Base-by-base conservation (phyloP, 2,888 invertebrate species). In the Opisthograptis luteolata region DNA sequence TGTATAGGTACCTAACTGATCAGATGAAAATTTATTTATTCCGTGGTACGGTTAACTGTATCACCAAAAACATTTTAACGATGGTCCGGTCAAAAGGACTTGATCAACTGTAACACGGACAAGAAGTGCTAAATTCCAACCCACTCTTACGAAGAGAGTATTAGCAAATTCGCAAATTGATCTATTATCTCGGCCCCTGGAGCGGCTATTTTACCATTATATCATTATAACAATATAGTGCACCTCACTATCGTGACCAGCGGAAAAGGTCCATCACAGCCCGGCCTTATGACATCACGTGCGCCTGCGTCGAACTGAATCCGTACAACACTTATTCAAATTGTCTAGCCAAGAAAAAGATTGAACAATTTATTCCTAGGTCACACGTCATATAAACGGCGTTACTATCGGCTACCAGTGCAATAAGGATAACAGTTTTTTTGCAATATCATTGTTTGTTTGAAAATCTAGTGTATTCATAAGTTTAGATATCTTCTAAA, bases 191-290 rank as follows among this genome's bases (percentile, higher is more conserved):
- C 30, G 70, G 58, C 63, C 66, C 67, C 67, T 59, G 58, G 55
- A 55, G 54, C 49, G 44, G 59, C 58, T 54, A 65, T 66, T 71
- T 62, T 46, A 43, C 62, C 62, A 62, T 64, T 63, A 64, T 55
- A 60, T 58, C n/a, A n/a, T n/a, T n/a, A n/a, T n/a, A n/a, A 68
- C 61, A 64, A 69, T 67, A 62, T 59, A 57, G 52, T 64, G 67
- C 59, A 62, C 48, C 59, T 42, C 15, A 15, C 48, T 59, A 55
- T 62, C 64, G 61, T 68, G 75, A 63, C 52, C 50, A 47, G 30
- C 76, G 79, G 78, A 79, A 68, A 68, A 63, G 52, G 55, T 37
- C 60, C 51, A 75, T 77, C 72, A 71, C 44, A n/a, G 53, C 54
- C 43, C 48, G 51, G 45, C 48, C 60, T 58, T 56, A 55, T 60